A percentile compares a stretch with the other conserved stretches of the same genome.
Evolutionary conservation across 2,113 vertebrate species (phyloP).

Genomic region (Emberiza fucata): DNA sequence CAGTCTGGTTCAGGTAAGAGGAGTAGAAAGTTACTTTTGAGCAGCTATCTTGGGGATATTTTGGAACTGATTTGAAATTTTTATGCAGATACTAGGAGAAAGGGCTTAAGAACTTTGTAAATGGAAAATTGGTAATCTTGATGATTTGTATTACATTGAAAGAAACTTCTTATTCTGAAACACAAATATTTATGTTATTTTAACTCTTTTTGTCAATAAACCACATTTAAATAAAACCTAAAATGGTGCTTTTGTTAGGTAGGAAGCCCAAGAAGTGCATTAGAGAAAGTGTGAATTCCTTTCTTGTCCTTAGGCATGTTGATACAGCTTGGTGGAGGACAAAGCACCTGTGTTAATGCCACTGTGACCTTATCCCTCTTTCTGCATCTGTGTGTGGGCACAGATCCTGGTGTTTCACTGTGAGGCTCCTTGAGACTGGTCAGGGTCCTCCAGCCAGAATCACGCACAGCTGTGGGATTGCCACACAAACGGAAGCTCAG

Average conservation of each 20-base stretch:
- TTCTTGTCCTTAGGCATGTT: not conserved
- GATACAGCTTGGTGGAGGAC: not conserved
- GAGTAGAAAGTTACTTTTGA: not conserved
- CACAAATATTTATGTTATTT: not conserved
- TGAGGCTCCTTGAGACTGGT: not conserved
- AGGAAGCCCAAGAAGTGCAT: not conserved
- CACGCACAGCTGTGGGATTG: rapidly evolving
- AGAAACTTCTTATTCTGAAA: not conserved
- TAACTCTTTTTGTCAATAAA: not conserved
- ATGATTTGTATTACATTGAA: not conserved
- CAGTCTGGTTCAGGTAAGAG: not conserved
- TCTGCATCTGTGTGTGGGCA: not conserved
- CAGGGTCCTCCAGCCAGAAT: not conserved
- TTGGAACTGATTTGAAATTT: not conserved
- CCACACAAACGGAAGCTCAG: not conserved
- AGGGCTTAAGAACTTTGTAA: not conserved
- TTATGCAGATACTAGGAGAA: not conserved
- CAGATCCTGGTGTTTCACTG: not conserved
- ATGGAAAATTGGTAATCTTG: not conserved
- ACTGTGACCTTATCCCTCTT: not conserved
- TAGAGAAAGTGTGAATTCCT: not conserved
- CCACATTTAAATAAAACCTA: not conserved
- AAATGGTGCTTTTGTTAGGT: not conserved
- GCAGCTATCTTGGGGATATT: not conserved
- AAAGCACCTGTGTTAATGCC: not conserved